A percentile compares a stretch with the other conserved stretches of the same genome.
Conservation (phyloP, 2,888 invertebrate genomes). For the Drosophila meridionalis region DNA sequence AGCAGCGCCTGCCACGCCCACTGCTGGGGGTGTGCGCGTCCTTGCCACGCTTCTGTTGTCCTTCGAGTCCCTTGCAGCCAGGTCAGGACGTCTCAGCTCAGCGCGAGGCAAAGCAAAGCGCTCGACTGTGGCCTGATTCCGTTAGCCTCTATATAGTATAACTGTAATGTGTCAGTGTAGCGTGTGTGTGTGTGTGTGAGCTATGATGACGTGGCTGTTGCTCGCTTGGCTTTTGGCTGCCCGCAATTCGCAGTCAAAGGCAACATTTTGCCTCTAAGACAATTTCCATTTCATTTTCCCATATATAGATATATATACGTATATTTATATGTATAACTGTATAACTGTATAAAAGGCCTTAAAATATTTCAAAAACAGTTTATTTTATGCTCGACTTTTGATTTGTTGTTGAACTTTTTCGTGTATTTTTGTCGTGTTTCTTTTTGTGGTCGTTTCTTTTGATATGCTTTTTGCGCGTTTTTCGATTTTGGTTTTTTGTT, state of each 20-base stretch:
- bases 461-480: constrained; percentile 47
- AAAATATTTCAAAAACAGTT: constrained; percentile 26
- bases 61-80: constrained; percentile 13
- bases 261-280: constrained; percentile 41
- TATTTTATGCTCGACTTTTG: constrained; percentile 3
- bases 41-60: constrained; percentile 28
- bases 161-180: constrained; percentile 19
- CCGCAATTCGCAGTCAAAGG: constrained; percentile 46
- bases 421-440: constrained; percentile 23
- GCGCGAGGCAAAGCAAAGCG: constrained; percentile 15
- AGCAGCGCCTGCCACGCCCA: constrained; percentile 47
- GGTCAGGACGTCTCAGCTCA: constrained; percentile 23
- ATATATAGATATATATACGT: constrained; percentile 6
- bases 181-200: constrained; percentile 21
- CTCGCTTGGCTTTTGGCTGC: constrained; percentile 31
- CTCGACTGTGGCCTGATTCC: constrained; percentile 44
- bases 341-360: constrained; percentile 32
- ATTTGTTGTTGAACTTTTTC: constrained; percentile 17
- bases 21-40: constrained; percentile 25
- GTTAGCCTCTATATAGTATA: constrained; percentile 21
- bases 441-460: constrained; percentile 32
- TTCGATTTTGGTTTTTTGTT: neutral
- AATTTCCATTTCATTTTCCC: constrained; percentile 28
- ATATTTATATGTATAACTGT: neutral
- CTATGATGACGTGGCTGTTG: constrained; percentile 44